Evolutionary conservation across 2,113 vertebrate genomes (phyloP).

Genomic region (Callocephalon fimbriatum): DNA sequence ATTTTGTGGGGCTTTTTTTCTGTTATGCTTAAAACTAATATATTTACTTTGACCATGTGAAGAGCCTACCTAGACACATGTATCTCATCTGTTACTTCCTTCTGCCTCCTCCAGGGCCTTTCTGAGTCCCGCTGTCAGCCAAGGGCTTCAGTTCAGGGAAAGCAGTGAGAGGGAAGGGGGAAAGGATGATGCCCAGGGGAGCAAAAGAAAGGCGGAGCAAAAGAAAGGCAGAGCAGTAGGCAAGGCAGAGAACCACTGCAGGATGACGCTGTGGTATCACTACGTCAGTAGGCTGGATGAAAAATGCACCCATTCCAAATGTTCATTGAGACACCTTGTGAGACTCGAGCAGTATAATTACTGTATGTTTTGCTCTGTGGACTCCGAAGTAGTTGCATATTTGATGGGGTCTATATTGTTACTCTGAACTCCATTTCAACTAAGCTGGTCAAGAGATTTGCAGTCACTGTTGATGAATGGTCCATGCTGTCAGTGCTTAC

Average conservation of each 20-base stretch:
- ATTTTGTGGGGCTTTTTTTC: too few species aligned
- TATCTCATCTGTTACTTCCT: neutral
- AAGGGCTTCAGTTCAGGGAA: neutral
- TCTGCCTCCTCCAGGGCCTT: neutral
- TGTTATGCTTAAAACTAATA: too few species aligned
- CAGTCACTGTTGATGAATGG: neutral
- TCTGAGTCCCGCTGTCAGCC: neutral
- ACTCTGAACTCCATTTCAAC: neutral
- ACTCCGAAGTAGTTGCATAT: neutral
- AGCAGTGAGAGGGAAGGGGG: neutral
- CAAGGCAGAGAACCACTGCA: rapidly evolving
- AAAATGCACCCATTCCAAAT: neutral
- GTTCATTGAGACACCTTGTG: neutral
- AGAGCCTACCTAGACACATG: neutral
- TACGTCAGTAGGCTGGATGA: neutral
- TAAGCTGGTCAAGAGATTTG: neutral
- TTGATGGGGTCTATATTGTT: neutral
- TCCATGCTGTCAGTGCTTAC: neutral
- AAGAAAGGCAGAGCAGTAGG: neutral
- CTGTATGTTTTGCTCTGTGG: neutral
- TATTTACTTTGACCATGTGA: too few species aligned
- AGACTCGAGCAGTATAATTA: neutral
- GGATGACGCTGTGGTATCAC: neutral
- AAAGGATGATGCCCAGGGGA: neutral
- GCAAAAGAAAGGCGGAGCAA: neutral